Conservation (phyloP, 2,113 vertebrate genomes). For the Chloebia gouldiae region DNA sequence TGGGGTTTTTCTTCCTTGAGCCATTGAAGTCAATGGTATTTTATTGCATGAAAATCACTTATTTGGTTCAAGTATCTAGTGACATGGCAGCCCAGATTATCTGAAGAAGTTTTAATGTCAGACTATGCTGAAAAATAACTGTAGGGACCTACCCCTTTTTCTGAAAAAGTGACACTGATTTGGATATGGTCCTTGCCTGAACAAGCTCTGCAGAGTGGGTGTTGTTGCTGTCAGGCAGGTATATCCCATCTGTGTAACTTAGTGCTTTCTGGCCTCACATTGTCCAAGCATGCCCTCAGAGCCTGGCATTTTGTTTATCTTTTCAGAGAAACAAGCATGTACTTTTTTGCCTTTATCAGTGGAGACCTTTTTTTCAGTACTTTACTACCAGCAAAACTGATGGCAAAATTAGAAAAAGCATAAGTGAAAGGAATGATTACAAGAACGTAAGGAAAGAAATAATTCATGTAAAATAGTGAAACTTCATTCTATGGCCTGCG, state of each 20-base stretch:
- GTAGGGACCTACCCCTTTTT: background rate
- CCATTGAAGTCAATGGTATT: background rate
- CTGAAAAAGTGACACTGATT: background rate
- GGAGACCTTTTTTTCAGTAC: background rate
- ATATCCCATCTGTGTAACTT: background rate
- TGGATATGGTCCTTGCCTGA: background rate
- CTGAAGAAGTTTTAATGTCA: background rate
- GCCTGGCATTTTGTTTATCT: background rate
- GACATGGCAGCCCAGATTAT: background rate
- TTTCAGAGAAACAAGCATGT: background rate
- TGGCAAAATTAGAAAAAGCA: background rate
- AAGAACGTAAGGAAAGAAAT: background rate
- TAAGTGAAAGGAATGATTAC: background rate
- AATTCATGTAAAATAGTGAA: background rate
- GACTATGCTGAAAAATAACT: background rate
- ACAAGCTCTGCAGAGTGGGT: background rate
- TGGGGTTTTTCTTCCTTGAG: rapidly evolving
- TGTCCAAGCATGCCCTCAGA: background rate
- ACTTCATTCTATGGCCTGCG: background rate
- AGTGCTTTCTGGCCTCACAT: background rate
- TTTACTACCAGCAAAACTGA: background rate
- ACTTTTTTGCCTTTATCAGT: background rate
- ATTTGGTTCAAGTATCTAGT: background rate
- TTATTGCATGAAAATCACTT: background rate
- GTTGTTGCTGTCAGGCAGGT: background rate